Percentiles rank a stretch among this genome's conserved stretches.
phyloP scores from a whole-genome alignment of 2,888 invertebrate species.

The Drosophila falleni region DNA sequence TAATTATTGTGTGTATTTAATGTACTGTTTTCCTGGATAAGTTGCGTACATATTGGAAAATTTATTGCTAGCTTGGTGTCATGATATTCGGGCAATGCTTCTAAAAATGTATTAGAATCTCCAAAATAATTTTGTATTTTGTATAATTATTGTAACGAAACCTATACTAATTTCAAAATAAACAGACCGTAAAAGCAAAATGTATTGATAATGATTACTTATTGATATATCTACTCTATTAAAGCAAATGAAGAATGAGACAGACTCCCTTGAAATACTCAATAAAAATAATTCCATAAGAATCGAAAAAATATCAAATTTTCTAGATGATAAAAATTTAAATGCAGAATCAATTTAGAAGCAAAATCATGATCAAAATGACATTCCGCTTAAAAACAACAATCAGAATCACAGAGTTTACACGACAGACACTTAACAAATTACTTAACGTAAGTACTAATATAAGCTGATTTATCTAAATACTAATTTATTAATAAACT shows the following conservation, averaged over 20 bases:
- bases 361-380: too few relatives aligned
- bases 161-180: conserved; percentile 19
- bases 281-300: background rate
- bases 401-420: conserved; percentile 9
- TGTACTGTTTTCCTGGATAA: conserved; percentile 19
- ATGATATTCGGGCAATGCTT: conserved; percentile 11
- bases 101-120: conserved; percentile 80
- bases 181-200: conserved; percentile 2
- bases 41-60: conserved; percentile 18
- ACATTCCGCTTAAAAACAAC: too few relatives aligned
- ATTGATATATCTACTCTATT: background rate
- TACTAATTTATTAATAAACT: background rate
- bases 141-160: conserved; percentile 27
- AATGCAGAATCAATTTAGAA: too few relatives aligned
- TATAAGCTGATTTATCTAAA: background rate
- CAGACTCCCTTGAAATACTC: background rate
- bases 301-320: too few relatives aligned
- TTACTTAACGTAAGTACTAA: background rate
- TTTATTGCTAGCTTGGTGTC: conserved; percentile 12
- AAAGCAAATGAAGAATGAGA: background rate
- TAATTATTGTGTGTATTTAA: conserved; percentile 2
- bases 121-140: conserved; percentile 33
- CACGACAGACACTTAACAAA: conserved; percentile 1
- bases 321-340: too few relatives aligned
- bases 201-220: background rate